Percentiles rank a stretch among this genome's conserved stretches.
These are phyloP conservation scores for Copidosoma aretas DNA, from an alignment of 2,888 invertebrate genomes.

Conservation along the genomic window DNA sequence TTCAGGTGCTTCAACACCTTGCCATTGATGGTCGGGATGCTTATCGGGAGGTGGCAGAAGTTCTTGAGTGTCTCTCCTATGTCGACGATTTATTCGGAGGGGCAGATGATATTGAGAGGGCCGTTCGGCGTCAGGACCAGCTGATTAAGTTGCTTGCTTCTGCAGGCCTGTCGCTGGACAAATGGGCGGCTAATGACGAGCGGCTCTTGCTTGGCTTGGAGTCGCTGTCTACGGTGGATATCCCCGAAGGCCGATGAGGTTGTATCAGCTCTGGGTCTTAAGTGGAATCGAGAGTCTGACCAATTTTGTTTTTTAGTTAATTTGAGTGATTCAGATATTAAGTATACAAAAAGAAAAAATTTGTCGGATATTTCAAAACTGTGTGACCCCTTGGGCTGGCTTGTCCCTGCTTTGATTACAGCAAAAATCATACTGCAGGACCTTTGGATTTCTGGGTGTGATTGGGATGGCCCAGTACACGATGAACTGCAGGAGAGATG, in stretches of 20 bases:
- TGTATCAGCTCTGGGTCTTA: no score
- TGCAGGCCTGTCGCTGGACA: not conserved
- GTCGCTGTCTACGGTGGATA: no score
- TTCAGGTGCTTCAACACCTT: not conserved
- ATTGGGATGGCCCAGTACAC: not conserved
- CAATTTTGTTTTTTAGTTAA: not conserved
- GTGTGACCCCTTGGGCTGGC: not conserved
- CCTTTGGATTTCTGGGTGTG: not conserved
- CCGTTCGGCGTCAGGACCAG: not conserved
- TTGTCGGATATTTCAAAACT: not conserved
- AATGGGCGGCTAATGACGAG: not conserved
- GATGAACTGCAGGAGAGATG: not conserved
- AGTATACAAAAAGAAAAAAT: not conserved
- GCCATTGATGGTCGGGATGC: not conserved
- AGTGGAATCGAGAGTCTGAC: no score
- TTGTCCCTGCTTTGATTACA: not conserved
- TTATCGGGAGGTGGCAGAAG: not conserved
- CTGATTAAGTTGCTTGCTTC: not conserved
- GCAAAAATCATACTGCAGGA: not conserved
- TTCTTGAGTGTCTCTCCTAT: not conserved
- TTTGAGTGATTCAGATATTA: not conserved
- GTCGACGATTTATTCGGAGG: not conserved
- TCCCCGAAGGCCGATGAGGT: no score
- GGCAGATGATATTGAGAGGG: not conserved
- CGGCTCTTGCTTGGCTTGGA: no score